These are phyloP conservation scores for Prunella strophiata DNA, from an alignment of 2,797 vertebrate species.

Conservation along the genomic window DNA sequence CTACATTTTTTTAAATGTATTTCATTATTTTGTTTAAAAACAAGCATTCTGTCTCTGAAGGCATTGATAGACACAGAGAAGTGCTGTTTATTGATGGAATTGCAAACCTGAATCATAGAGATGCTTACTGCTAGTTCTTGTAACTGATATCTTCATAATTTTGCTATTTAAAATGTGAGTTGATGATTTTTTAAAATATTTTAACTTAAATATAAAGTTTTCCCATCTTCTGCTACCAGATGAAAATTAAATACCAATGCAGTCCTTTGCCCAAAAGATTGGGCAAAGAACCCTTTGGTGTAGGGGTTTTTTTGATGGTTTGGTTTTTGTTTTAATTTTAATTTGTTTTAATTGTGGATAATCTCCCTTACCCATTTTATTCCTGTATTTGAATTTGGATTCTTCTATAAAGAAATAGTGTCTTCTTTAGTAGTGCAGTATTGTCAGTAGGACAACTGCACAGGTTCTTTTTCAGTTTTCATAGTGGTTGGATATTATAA, in stretches of 20 bases:
- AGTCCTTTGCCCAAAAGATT: not conserved
- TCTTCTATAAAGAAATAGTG: not conserved
- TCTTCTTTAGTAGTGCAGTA: not conserved
- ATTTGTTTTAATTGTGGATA: not conserved
- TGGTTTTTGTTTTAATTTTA: not conserved
- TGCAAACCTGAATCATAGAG: not conserved
- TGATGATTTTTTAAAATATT: not conserved
- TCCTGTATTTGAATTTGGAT: not conserved
- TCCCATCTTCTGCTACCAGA: not conserved
- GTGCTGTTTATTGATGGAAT: not conserved
- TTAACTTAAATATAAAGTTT: not conserved
- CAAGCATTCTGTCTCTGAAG: not conserved
- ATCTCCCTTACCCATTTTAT: not conserved
- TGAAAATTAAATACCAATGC: not conserved
- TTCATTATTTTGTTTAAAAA: not conserved
- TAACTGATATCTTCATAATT: not conserved
- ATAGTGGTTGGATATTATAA: not conserved
- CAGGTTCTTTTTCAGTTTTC: not conserved
- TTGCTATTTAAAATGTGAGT: not conserved
- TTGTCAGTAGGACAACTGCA: not conserved
- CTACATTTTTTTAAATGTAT: rapidly evolving
- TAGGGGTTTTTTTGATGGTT: not conserved
- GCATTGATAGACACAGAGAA: not conserved
- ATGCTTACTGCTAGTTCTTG: not conserved
- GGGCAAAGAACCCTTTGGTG: not conserved